Evolutionary conservation across 2,113 vertebrate genomes (phyloP), one percentile per base, ranked within the genome.

Genomic region (Lathamus discolor): DNA sequence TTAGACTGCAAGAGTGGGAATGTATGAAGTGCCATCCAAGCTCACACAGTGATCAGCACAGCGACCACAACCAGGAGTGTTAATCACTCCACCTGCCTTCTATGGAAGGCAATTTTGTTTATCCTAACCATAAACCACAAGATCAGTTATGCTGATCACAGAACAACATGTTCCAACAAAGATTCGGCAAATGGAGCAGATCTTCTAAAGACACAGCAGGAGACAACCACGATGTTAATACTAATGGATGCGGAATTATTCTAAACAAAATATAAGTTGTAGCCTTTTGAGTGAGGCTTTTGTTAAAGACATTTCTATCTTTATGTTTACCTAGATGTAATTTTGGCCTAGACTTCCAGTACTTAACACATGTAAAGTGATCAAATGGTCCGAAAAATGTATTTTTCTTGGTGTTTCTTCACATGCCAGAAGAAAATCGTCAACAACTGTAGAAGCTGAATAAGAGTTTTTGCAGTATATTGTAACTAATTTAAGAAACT

Each of bases 51-150:
- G 10, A 77, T 37, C 85, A 93, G 18, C 13, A 57, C 8, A 79
- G 3, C 31, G 31, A 49, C 23, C 1, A 1, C 37, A 68, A 19
- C 20, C 13, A 10, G 25, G 3, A n/a, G 4, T 11, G 12, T 29
- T 41, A 79, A 27, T 23, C 22, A 49, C 2, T 13, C 41, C 46
- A 55, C 5, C 12, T 48, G 25, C 44, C 51, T 68, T 44, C 57
- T 86, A 23, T 6, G 4, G 33, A 64, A 79, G 88, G 46, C 23
- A 11, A 8, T 9, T 49, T 41, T 70, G 29, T 31, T 89, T 75
- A 66, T 46, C 17, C 48, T 46, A 85, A 67, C 11, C 10, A 75
- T 31, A 55, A 88, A 72, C 14, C 31, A 68, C 13, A 51, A 64
- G 31, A 48, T 31, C 6, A 84, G 17, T 46, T 78, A 67, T 10